These are phyloP conservation scores for Ptilodon capucinus DNA, from an alignment of 2,888 invertebrate species.

Conservation along the genomic window DNA sequence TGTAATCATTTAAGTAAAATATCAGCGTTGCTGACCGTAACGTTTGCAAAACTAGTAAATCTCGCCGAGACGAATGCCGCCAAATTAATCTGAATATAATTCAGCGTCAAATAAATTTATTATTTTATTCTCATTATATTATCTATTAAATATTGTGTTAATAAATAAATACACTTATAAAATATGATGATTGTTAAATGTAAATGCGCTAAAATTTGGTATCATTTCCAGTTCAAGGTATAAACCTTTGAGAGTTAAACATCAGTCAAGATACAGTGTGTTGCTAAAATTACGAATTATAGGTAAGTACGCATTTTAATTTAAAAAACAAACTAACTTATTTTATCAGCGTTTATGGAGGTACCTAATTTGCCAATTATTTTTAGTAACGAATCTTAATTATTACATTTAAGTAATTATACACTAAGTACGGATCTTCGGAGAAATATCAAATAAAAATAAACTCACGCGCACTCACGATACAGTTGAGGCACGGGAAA, in stretches of 20 bases:
- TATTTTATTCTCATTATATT: slow-evolving; percentile 25
- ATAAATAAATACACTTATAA: slow-evolving; percentile 32
- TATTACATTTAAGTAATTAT: background rate
- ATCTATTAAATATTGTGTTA: slow-evolving; percentile 20
- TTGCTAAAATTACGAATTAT: no score
- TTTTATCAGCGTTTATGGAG: no score
- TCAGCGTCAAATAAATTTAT: slow-evolving; percentile 33
- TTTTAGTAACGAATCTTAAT: background rate
- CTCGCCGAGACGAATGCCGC: slow-evolving; percentile 21
- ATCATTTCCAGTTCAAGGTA: slow-evolving; percentile 29
- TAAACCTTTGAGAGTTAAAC: slow-evolving; percentile 9
- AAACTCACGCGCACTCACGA: background rate
- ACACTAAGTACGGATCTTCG: slow-evolving; percentile 8
- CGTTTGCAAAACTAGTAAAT: slow-evolving; percentile 13
- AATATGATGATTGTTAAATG: slow-evolving; percentile 23
- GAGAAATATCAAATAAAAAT: background rate
- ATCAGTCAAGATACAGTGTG: no score
- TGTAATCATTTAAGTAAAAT: background rate
- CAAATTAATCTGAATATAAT: slow-evolving; percentile 22
- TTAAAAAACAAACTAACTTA: no score
- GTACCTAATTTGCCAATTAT: background rate
- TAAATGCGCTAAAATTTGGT: slow-evolving; percentile 69
- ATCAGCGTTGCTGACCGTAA: slow-evolving; percentile 2
- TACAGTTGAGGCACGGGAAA: background rate
- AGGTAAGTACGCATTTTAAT: no score